Evolutionary conservation across 2,113 vertebrate species (phyloP).

Genomic region (Neogobius melanostomus): DNA sequence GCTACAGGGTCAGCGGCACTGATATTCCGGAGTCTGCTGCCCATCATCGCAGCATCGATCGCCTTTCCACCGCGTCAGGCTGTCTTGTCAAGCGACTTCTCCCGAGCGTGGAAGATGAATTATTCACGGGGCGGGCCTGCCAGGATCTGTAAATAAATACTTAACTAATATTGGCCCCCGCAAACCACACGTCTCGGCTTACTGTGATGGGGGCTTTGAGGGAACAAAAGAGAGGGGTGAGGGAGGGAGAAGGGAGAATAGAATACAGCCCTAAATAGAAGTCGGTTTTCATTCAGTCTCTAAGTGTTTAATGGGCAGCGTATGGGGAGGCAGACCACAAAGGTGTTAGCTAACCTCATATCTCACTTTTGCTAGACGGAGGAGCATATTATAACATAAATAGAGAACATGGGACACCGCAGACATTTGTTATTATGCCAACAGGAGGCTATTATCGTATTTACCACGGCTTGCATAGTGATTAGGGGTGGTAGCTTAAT

Average conservation of each 20-base stretch:
- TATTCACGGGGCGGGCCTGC: constrained; percentile 64
- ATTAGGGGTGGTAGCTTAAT: background rate
- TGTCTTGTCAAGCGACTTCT: constrained; percentile 71
- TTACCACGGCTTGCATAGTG: background rate
- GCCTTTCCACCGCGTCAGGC: constrained; percentile 64
- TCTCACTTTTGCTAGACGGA: background rate
- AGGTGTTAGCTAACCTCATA: constrained; percentile 4
- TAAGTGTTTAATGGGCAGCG: constrained; percentile 23
- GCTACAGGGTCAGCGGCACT: constrained; percentile 24
- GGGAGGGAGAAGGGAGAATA: constrained; percentile 3
- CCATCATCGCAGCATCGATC: constrained; percentile 72
- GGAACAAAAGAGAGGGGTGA: constrained; percentile 7
- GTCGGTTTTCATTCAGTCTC: constrained; percentile 15
- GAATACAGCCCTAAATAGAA: constrained; percentile 19
- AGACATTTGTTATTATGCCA: constrained; percentile 1
- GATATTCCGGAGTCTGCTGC: constrained; percentile 61
- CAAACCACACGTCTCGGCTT: constrained; percentile 58
- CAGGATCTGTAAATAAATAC: constrained; percentile 75
- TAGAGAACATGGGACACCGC: constrained; percentile 2
- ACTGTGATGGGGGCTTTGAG: constrained; percentile 22
- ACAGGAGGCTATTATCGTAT: background rate
- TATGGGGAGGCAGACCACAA: constrained; percentile 14
- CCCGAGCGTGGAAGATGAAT: constrained; percentile 64
- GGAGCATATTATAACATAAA: constrained; percentile 6
- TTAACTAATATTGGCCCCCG: constrained; percentile 70